Evolutionary conservation across 1,140 invertebrate genomes (phyloP).

Genomic region (Zaprionus vittiger): DNA sequence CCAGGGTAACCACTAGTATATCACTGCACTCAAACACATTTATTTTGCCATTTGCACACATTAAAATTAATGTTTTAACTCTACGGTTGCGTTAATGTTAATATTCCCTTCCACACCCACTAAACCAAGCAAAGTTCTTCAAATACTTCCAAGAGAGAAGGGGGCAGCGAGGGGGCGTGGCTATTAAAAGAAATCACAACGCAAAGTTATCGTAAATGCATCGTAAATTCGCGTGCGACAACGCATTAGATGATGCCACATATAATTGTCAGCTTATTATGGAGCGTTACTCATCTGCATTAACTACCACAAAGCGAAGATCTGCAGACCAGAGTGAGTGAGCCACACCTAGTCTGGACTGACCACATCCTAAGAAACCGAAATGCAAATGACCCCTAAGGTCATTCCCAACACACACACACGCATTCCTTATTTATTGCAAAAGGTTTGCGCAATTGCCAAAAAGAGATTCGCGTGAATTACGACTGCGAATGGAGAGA

Average conservation of each 20-base stretch:
- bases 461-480: slow-evolving; percentile 28
- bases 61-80: slow-evolving; percentile 23
- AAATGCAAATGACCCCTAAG: slow-evolving; percentile 27
- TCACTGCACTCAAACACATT: neutral
- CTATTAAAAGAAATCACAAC: slow-evolving; percentile 43
- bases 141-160: neutral
- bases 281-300: slow-evolving; percentile 33
- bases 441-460: slow-evolving; percentile 33
- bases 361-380: slow-evolving; percentile 8
- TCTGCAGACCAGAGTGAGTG: neutral
- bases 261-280: slow-evolving; percentile 31
- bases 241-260: slow-evolving; percentile 40
- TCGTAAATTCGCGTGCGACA: slow-evolving; percentile 36
- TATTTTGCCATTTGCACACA: slow-evolving; percentile 2
- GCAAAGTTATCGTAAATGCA: slow-evolving; percentile 50
- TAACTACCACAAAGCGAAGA: neutral
- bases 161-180: neutral
- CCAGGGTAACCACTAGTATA: neutral
- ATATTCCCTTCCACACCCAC: slow-evolving; percentile 13
- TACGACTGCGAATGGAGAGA: neutral
- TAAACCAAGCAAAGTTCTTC: slow-evolving; percentile 22
- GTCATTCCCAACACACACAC: slow-evolving; percentile 13
- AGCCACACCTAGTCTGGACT: slow-evolving; percentile 16
- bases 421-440: slow-evolving; percentile 27
- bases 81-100: slow-evolving; percentile 25